A percentile compares a stretch with the other conserved stretches of the same genome.
phyloP scores from a whole-genome alignment of 2,888 invertebrate species.

The Cheilosia soror region DNA sequence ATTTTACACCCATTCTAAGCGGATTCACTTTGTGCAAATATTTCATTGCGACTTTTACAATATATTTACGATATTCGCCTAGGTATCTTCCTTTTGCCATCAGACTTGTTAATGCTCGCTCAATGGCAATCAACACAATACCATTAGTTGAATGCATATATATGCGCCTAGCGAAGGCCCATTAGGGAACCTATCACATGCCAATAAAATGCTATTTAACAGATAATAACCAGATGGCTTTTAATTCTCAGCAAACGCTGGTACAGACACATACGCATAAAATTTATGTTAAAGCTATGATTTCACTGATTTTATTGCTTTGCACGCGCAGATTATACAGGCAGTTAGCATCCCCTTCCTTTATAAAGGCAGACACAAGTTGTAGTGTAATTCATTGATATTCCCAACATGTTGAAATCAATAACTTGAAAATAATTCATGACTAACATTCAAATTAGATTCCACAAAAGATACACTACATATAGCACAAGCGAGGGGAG shows the following conservation, averaged over 20 bases:
- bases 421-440: slow-evolving; percentile 75
- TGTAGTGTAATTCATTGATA: slow-evolving; percentile 57
- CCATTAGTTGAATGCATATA: background rate
- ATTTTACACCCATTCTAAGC: slow-evolving; percentile 35
- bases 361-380: slow-evolving; percentile 2
- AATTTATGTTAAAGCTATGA: slow-evolving; percentile 33
- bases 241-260: slow-evolving; percentile 22
- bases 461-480: slow-evolving; percentile 22
- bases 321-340: slow-evolving; percentile 5
- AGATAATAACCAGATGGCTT: slow-evolving; percentile 59
- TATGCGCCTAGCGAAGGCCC: slow-evolving; percentile 5
- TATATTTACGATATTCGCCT: slow-evolving; percentile 21
- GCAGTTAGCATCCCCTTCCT: slow-evolving; percentile 14
- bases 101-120: slow-evolving; percentile 57
- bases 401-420: slow-evolving; percentile 73
- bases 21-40: slow-evolving; percentile 21
- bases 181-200: slow-evolving; percentile 53
- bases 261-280: slow-evolving; percentile 14
- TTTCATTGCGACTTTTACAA: slow-evolving; percentile 46
- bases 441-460: slow-evolving; percentile 72
- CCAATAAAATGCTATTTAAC: slow-evolving; percentile 71
- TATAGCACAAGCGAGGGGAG: background rate
- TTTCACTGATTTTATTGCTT: slow-evolving; percentile 49
- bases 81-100: slow-evolving; percentile 8
- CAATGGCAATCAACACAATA: slow-evolving; percentile 40